phyloP scores from a whole-genome alignment of 2,113 vertebrate species.

The Poicephalus gulielmi region DNA sequence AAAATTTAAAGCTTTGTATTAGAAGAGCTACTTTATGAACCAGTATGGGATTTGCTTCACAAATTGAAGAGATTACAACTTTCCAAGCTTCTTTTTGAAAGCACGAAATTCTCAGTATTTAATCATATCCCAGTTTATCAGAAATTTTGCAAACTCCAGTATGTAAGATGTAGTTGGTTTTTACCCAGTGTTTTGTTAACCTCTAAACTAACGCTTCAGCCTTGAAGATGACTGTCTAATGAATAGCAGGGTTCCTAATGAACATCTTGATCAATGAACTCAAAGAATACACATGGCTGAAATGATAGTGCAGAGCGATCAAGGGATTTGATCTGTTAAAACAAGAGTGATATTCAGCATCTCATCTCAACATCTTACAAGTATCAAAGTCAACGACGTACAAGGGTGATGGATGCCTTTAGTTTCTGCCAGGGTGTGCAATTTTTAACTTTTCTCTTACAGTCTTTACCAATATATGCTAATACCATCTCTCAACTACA shows the following conservation, averaged over 20 bases:
- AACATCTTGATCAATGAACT: background rate
- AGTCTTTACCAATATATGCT: background rate
- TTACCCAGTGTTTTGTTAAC: background rate
- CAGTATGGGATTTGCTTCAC: background rate
- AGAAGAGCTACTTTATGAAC: background rate
- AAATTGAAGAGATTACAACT: background rate
- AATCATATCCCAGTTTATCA: background rate
- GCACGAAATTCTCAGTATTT: background rate
- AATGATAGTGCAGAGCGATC: background rate
- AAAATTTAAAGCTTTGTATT: background rate
- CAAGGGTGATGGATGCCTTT: background rate
- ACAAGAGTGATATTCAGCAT: background rate
- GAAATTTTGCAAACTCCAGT: background rate
- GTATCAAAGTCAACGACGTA: background rate
- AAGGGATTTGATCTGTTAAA: background rate
- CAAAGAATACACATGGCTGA: background rate
- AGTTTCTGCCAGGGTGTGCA: background rate
- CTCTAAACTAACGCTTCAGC: background rate
- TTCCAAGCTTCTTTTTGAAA: background rate
- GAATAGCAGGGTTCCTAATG: background rate
- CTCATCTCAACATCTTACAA: background rate
- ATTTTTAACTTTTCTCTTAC: background rate
- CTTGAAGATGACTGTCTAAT: background rate
- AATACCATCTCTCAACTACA: background rate
- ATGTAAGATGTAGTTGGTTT: background rate